Evolutionary conservation across 92 coral and sea anemone species (phyloP).

Genomic region (Palythoa caribaeorum): DNA sequence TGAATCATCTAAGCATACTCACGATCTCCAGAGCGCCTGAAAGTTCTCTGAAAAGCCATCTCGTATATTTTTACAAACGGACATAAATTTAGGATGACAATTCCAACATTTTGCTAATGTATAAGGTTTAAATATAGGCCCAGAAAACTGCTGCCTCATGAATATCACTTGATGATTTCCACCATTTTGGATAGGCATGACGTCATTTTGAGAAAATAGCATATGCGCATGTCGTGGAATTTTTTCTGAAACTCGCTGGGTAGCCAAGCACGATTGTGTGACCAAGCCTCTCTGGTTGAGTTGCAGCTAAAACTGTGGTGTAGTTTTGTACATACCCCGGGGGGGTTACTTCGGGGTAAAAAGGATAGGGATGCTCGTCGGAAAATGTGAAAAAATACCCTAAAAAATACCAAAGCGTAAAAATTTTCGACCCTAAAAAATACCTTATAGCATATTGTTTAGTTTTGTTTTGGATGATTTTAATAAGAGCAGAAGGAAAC

Average conservation of each 20-base stretch:
- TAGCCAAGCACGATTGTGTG: no score
- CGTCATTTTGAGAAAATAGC: slow-evolving; percentile 29
- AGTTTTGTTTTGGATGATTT: no score
- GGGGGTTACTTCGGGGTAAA: no score
- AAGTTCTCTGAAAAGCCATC: slow-evolving; percentile 47
- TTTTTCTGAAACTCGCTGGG: background rate
- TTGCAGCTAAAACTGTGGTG: no score
- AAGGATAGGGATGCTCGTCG: no score
- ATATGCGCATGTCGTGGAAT: slow-evolving; percentile 12
- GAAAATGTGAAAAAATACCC: no score
- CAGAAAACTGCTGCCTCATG: slow-evolving; percentile 48
- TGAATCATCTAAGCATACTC: background rate
- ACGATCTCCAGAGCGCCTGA: slow-evolving; percentile 47
- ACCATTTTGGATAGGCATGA: slow-evolving; percentile 50
- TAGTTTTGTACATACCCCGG: no score
- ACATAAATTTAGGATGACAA: background rate
- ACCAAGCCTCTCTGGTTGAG: no score
- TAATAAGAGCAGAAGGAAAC: no score
- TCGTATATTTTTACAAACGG: background rate
- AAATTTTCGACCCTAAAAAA: no score
- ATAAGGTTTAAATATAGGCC: slow-evolving; percentile 13
- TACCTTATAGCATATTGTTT: no score
- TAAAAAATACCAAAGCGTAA: no score
- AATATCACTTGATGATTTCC: slow-evolving; percentile 23
- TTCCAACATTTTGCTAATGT: background rate